Evolutionary conservation across 2,113 vertebrate species (phyloP).

Genomic region (Monarcha castaneiventris): DNA sequence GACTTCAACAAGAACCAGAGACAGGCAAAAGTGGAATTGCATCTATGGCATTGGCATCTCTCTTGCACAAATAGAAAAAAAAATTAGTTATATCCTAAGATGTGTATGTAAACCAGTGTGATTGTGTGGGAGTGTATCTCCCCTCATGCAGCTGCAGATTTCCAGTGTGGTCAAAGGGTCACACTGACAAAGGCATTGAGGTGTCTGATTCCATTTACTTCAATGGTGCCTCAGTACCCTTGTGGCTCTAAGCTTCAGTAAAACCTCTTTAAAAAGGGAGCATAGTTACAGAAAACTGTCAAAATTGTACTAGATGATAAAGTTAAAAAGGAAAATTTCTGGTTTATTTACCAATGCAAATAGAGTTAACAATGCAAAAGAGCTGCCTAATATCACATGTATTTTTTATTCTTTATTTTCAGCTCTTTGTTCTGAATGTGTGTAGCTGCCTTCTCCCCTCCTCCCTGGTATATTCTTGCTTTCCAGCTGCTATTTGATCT

Average conservation of each 20-base stretch:
- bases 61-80: not conserved
- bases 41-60: not conserved
- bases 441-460: not conserved
- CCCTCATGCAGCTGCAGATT: not conserved
- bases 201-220: slow-evolving; percentile 5
- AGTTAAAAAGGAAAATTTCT: not conserved
- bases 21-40: not conserved
- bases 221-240: not conserved
- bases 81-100: not conserved
- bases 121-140: not conserved
- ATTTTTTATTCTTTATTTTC: not conserved
- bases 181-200: not conserved
- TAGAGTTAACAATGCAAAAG: not conserved
- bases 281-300: not conserved
- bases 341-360: not conserved
- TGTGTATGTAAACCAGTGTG: not conserved
- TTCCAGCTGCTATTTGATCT: slow-evolving; percentile 51
- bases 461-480: not conserved
- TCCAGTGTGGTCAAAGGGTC: not conserved
- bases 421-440: not conserved
- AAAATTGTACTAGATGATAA: not conserved
- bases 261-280: not conserved
- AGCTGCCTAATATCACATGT: not conserved
- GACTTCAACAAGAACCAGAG: not conserved
- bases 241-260: not conserved